Evolutionary conservation across 2,888 invertebrate genomes (phyloP).

Genomic region (Luperina testacea): DNA sequence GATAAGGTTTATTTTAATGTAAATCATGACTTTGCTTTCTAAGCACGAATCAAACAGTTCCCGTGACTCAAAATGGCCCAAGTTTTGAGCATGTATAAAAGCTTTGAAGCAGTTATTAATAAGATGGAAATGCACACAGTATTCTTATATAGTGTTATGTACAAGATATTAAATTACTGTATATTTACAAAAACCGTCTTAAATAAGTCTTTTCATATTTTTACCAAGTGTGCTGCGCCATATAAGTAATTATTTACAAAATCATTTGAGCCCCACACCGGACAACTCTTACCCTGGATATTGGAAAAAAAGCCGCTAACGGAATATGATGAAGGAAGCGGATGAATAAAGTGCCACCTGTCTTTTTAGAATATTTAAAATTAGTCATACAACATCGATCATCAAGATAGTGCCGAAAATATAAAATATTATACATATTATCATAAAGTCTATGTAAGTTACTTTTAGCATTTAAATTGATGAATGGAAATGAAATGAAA

Average conservation of each 20-base stretch:
- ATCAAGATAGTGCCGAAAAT: background rate
- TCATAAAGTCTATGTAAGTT: background rate
- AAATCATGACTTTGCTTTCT: background rate
- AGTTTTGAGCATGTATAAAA: background rate
- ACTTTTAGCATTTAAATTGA: background rate
- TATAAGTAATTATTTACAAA: conserved; percentile 22
- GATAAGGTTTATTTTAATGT: background rate
- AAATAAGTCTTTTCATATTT: background rate
- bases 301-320: conserved; percentile 26
- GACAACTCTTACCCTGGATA: conserved; percentile 56
- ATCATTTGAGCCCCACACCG: conserved; percentile 2
- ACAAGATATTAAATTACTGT: background rate
- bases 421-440: background rate
- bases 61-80: background rate
- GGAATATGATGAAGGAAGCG: conserved; percentile 30
- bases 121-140: background rate
- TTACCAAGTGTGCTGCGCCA: background rate
- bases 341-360: conserved; percentile 23
- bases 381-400: conserved; percentile 30
- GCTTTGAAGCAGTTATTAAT: background rate
- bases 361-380: background rate
- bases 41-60: background rate
- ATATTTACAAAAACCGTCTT: conserved; percentile 10
- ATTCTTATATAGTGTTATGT: background rate
- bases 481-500: background rate